phyloP scores from a whole-genome alignment of 1,140 invertebrate species.

The Leptopilina clavipes region DNA sequence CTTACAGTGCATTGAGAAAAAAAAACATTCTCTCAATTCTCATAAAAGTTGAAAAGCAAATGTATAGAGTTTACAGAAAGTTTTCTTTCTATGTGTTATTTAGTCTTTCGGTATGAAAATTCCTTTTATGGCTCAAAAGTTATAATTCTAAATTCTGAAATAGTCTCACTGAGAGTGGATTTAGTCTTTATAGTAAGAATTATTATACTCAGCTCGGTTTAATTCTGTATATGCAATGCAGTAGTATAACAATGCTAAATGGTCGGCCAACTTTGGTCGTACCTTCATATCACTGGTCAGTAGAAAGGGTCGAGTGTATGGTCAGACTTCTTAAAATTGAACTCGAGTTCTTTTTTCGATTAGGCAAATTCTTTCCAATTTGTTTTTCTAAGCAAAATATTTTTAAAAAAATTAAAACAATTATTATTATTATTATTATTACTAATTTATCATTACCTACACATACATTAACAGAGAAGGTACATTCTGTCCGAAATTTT shows the following conservation, averaged over 20 bases:
- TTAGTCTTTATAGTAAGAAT: conserved; percentile 10
- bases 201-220: not conserved
- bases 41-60: not conserved
- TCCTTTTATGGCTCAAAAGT: conserved; percentile 3
- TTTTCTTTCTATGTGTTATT: not conserved
- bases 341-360: not conserved
- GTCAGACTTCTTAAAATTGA: not conserved
- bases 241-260: conserved; percentile 21
- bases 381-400: no score
- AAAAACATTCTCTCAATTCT: not conserved
- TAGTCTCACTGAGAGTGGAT: not conserved
- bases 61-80: no score
- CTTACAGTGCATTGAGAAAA: not conserved
- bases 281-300: not conserved
- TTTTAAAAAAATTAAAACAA: no score
- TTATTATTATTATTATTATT: no score
- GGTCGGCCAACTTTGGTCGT: not conserved
- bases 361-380: no score
- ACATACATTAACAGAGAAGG: no score
- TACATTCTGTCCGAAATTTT: no score
- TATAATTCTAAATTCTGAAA: not conserved
- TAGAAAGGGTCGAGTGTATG: not conserved
- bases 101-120: not conserved
- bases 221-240: not conserved
- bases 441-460: no score